Evolutionary conservation across 2,113 vertebrate genomes (phyloP).

Genomic region (Amphiprion ocellaris): DNA sequence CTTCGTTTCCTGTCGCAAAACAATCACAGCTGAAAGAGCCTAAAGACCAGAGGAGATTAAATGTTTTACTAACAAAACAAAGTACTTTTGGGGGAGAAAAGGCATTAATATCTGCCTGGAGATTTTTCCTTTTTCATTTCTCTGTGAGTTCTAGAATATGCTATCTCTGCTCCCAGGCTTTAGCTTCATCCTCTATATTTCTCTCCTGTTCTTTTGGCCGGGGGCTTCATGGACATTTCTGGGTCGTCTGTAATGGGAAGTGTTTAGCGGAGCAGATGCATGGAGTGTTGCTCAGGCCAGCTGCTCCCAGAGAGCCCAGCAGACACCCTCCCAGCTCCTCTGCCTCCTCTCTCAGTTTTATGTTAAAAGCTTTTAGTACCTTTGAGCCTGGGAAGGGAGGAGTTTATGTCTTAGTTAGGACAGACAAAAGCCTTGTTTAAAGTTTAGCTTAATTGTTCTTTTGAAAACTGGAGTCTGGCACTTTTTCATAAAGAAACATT

Average conservation of each 20-base stretch:
- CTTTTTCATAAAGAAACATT: too few species aligned
- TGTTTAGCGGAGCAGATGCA: slow-evolving; percentile 70
- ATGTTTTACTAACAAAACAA: slow-evolving; percentile 51
- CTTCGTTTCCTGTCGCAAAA: slow-evolving; percentile 55
- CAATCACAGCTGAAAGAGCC: slow-evolving; percentile 52
- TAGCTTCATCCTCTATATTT: slow-evolving; percentile 14
- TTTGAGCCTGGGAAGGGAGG: background rate
- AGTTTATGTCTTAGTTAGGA: background rate
- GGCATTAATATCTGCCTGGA: slow-evolving; percentile 20
- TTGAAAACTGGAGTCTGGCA: slow-evolving; percentile 18
- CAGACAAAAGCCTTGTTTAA: background rate
- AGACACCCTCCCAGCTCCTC: slow-evolving; percentile 15
- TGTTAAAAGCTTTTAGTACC: background rate
- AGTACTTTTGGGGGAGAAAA: slow-evolving; percentile 4
- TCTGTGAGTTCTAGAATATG: slow-evolving; percentile 23
- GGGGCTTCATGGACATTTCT: slow-evolving; percentile 55
- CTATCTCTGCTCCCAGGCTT: background rate
- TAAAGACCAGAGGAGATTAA: slow-evolving; percentile 45
- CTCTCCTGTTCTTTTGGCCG: slow-evolving; percentile 17
- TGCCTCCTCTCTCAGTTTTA: background rate
- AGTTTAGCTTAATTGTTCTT: background rate
- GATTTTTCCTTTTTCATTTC: slow-evolving; percentile 5
- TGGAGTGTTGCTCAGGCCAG: slow-evolving; percentile 49
- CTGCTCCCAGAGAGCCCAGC: slow-evolving; percentile 48
- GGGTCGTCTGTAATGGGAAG: slow-evolving; percentile 65